Evolutionary conservation across 2,113 vertebrate species (phyloP), one percentile per base, ranked within the genome.

Genomic region (Cebidichthys violaceus): DNA sequence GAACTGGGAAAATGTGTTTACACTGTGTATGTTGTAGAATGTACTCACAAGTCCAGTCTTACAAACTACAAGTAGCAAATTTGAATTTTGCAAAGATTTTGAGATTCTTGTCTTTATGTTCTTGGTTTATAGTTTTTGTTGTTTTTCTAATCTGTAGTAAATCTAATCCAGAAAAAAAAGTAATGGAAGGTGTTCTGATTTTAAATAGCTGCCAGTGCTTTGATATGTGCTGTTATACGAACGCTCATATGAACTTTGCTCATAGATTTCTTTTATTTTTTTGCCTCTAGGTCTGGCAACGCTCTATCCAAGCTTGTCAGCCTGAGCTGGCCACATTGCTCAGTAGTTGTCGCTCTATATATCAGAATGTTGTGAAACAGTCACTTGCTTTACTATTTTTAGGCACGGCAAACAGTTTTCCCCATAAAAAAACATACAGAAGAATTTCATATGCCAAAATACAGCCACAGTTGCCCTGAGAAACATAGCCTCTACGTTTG

Each of bases 401-500:
- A 7, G 27, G 41, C 27, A 55, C 2, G 4, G 18, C 27, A 35
- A 52, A 39, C 9, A 1, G 7, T 31, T 33, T 52, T 60, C 61
- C 47, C 18, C 15, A 47, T 9, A 69, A 57, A 62, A 47, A 39
- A 61, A 20, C 20, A 47, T 41, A n/a, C 18, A 15, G 2, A 55
- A 37, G 10, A 55, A 68, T 50, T 62, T 17, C 2, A 24, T 29
- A 41, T 27, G 43, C 45, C 39, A 22, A 66, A 85, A 68, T 50
- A 67, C 50, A 71, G 66, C 45, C 69, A 77, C 50, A 0, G 35
- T 71, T 74, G 39, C 69, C 72, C 60, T 70, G 54, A 64, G 75
- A 86, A 84, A 83, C 47, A 70, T 17, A 86, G 69, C 68, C 82
- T 91, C 45, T 52, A 62, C 33, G 29, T 80, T 86, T 85, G 14